Percentiles rank a stretch among this genome's conserved stretches.
These are phyloP conservation scores for Elanus axillaris DNA, from an alignment of 2,113 vertebrate species.

Conservation along the genomic window DNA sequence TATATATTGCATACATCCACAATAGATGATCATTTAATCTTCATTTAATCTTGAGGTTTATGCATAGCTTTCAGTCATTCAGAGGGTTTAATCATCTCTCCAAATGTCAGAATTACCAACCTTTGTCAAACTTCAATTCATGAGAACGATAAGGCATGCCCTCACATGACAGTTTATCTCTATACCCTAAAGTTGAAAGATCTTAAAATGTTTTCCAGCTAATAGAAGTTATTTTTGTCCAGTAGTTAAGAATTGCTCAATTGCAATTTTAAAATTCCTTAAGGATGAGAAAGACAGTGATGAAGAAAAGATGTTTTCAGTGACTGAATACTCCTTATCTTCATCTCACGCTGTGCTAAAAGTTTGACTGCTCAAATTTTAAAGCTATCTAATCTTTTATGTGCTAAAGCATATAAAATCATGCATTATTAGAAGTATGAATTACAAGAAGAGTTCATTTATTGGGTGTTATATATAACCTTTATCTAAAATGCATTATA, in stretches of 20 bases:
- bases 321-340: conserved; percentile 44
- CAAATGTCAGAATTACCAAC: conserved; percentile 4
- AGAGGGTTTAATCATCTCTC: neutral
- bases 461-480: conserved; percentile 27
- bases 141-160: neutral
- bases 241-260: conserved; percentile 34
- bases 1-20: neutral
- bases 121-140: neutral
- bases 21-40: conserved; percentile 27
- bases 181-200: neutral
- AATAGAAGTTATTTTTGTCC: conserved; percentile 37
- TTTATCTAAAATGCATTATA: conserved; percentile 16
- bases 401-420: conserved; percentile 33
- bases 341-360: conserved; percentile 20
- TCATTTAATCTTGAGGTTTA: conserved; percentile 8
- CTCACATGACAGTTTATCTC: conserved; percentile 1
- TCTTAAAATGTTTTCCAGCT: conserved; percentile 25
- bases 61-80: conserved; percentile 1
- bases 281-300: conserved; percentile 15
- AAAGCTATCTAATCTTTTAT: conserved; percentile 52
- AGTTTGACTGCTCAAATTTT: conserved; percentile 56
- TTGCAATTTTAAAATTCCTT: conserved; percentile 33
- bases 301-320: conserved; percentile 26
- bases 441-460: conserved; percentile 28
- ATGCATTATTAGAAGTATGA: conserved; percentile 10